Base-by-base conservation (phyloP, 2,888 invertebrate species). In the Incurvaria masculella region DNA sequence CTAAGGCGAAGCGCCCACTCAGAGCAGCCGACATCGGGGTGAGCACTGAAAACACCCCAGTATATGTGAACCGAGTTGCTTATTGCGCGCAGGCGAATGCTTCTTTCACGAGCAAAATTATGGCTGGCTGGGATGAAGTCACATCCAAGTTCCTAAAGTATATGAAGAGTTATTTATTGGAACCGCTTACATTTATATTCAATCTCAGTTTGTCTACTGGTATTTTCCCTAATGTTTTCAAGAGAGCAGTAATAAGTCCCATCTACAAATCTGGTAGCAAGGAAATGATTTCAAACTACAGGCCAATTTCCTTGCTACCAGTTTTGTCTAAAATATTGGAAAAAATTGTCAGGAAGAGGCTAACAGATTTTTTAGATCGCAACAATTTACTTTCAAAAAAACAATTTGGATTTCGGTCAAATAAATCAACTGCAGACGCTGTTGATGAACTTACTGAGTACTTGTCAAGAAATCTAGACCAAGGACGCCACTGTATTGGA, bases 321-420 rank as follows among this genome's bases (percentile, higher is more conserved):
- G 33, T 33, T 33, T 33, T 11, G 6, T 8, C 14, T 3, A 48
- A 48, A 43, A 42, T 5, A 21, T 47, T 17, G 42, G 3, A 48
- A 48, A 43, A 42, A n/a, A 21, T 47, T 17, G 42, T 47, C 6
- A 47, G 42, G 20, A 43, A 44, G 11, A 21, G 47, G 21, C 33
- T 47, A n/a, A 33, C 21, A 43, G 41, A 40, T 40, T 48, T 43
- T 18, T 38, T 43, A 17, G 47, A 48, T 20, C 21, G 14, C n/a
- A 21, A 40, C n/a, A 48, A 48, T 14, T n/a, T 33, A 4, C 18
- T 48, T 2, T 27, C 39, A 14, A 40, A 44, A n/a, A 44, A 48
- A 18, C 47, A 44, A 48, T 48, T 48, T 40, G 47, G 47, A 17
- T 48, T 43, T 42, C 21, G 47, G 14, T 20, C 33, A 26, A 17